A percentile compares a stretch with the other conserved stretches of the same genome.
phyloP scores from a whole-genome alignment of 2,113 vertebrate genomes.

The Alces alces region DNA sequence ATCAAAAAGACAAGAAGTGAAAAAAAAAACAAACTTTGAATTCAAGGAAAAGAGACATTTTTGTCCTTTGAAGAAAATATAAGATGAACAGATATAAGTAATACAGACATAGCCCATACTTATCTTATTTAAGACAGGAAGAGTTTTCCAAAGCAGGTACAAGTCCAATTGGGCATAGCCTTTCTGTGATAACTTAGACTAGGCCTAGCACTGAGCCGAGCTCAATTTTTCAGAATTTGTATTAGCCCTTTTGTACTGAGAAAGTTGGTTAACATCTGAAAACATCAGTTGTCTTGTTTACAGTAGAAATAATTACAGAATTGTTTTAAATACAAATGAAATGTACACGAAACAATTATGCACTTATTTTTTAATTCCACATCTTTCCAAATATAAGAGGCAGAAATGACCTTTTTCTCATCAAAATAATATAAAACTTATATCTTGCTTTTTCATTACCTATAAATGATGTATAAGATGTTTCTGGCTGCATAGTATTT shows the following conservation, averaged over 20 bases:
- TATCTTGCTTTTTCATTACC: background rate
- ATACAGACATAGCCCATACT: background rate
- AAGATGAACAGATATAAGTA: background rate
- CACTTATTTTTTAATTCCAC: background rate
- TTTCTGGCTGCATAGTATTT: background rate
- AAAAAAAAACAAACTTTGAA: background rate
- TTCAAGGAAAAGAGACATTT: background rate
- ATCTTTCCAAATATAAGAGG: background rate
- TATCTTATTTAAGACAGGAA: background rate
- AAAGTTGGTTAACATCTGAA: background rate
- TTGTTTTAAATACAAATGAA: background rate
- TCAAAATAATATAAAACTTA: background rate
- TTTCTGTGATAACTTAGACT: background rate
- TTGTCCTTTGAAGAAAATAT: background rate
- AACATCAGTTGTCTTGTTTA: background rate
- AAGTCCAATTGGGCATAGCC: background rate
- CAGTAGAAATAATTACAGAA: background rate
- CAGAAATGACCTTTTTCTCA: background rate
- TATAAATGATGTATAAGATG: background rate
- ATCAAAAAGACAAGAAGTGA: background rate
- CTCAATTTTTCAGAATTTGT: background rate
- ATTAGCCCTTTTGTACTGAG: background rate
- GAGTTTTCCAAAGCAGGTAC: background rate
- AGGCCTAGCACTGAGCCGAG: background rate
- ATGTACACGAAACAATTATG: background rate